Evolutionary conservation across 2,888 invertebrate genomes (phyloP), one percentile per base, ranked within the genome.

Genomic region (Melinaea menophilus): DNA sequence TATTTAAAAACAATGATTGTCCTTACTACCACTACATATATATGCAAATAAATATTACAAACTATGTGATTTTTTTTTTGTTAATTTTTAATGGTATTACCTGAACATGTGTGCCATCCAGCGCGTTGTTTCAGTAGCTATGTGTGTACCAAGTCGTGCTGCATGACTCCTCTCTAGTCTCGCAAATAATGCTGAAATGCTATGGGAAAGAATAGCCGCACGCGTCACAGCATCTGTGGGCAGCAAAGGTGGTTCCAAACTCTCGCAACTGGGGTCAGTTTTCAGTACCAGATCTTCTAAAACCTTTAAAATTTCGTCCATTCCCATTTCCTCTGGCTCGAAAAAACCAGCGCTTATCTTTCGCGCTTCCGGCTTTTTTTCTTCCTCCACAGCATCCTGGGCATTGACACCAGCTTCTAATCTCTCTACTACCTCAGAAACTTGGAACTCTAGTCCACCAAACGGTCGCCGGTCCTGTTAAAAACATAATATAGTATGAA

Each of bases 31-130:
- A 0, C 22, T 22, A 22, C 22, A 22, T 1, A 22, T 22, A 22
- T 22, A 22, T 22, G 22, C 22, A 22, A 22, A 22, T 22, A 22
- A 22, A 22, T 2, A 37, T 2, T 37, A 37, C 4, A 41, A 41
- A 41, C 2, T 9, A 3, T 41, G 3, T 37, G 7, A 12, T n/a
- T 3, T 54, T 48, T 11, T 33, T 41, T 55, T 33, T 45, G 37
- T 0, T 48, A 47, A 41, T n/a, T 4, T 5, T 7, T 22, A 46
- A 9, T 46, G 3, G 33, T 5, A 56, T 78, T 80, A 95, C 95
- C 95, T 95, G 88, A 97, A 97, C 77, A 98, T 92, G 76, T 96
- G 94, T 60, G 96, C 94, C 75, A 98, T 91, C 98, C 98, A 98
- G 71, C 96, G 90, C 4, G 96, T 95, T 0, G 96, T 96, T 78